Evolutionary conservation across 1,140 invertebrate genomes (phyloP), one percentile per base, ranked within the genome.

Genomic region (Dryas iulia): DNA sequence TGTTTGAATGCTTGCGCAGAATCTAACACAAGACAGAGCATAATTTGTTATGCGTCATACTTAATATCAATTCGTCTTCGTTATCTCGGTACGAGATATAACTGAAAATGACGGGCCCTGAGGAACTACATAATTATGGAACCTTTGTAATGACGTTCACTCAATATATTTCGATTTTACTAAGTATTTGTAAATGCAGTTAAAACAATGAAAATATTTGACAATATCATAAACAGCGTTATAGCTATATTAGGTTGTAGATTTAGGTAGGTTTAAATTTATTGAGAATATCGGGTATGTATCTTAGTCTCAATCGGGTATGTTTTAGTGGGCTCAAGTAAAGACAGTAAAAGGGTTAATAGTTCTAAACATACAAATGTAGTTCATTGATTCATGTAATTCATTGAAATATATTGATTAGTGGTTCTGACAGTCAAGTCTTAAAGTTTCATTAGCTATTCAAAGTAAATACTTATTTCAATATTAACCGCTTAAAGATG

Each of bases 21-120:
- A 47, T 47, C 39, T 47, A 65, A 69, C 64, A 47, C 71, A 63
- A 62, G 76, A 68, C 59, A 59, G 61, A 70, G 66, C 39, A 74
- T 69, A 80, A 78, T 78, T 78, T 76, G 78, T 81, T 78, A 78
- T 72, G 71, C 78, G 78, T 81, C 74, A 81, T 71, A 70, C 68
- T 69, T 78, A 72, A 67, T 74, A 73, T 73, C 78, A 70, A 81
- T 81, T 78, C 67, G 71, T 81, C 76, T 81, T 81, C 78, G 74
- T 81, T 81, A 81, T 78, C 71, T 74, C 47, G 58, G 73, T 76
- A 66, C 69, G 53, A 78, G 74, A 74, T 69, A 56, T 65, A 73
- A 73, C 68, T 71, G 70, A 60, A 72, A 71, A 69, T 73, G 71
- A 69, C 71, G 39, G 68, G 62, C 30, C 11, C 33, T 33, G 26